Conservation (phyloP, 2,888 invertebrate species). For the Temnothorax ravouxi region DNA sequence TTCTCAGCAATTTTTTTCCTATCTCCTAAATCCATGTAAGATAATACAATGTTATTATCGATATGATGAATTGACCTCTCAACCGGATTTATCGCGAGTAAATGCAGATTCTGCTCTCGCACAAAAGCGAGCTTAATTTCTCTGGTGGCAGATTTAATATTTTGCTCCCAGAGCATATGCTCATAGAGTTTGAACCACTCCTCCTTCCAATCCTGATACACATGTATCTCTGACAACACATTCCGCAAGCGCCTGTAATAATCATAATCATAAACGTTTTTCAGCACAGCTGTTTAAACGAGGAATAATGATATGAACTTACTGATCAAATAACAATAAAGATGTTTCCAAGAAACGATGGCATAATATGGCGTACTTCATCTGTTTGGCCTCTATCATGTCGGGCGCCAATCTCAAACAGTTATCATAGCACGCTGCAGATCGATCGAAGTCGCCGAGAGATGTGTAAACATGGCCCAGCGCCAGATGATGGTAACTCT, state of each 20-base stretch:
- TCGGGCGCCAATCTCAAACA: conserved; percentile 89
- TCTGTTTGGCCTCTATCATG: conserved; percentile 89
- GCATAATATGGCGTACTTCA: conserved; percentile 90
- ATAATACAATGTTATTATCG: conserved; percentile 68
- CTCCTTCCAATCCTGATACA: conserved; percentile 89
- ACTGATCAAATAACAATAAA: conserved; percentile 85
- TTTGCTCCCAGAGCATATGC: conserved; percentile 88
- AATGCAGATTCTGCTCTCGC: conserved; percentile 37
- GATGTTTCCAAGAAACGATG: conserved; percentile 89
- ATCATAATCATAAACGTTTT: conserved; percentile 34
- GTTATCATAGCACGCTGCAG: conserved; percentile 90
- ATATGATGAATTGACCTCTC: conserved; percentile 36
- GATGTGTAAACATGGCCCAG: conserved; percentile 92
- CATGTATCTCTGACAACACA: conserved; percentile 89
- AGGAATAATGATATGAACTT: neutral
- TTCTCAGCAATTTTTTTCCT: conserved; percentile 85
- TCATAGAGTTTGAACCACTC: conserved; percentile 89
- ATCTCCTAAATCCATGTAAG: conserved; percentile 84
- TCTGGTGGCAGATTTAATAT: conserved; percentile 84
- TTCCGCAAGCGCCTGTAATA: conserved; percentile 88
- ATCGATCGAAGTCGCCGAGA: conserved; percentile 91
- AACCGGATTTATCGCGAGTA: conserved; percentile 34
- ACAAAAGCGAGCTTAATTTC: conserved; percentile 72
- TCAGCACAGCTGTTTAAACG: neutral
- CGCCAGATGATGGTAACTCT: conserved; percentile 89